A percentile compares a stretch with the other conserved stretches of the same genome.
Conservation (phyloP, 2,113 vertebrate species). For the Dendropsophus ebraccatus region DNA sequence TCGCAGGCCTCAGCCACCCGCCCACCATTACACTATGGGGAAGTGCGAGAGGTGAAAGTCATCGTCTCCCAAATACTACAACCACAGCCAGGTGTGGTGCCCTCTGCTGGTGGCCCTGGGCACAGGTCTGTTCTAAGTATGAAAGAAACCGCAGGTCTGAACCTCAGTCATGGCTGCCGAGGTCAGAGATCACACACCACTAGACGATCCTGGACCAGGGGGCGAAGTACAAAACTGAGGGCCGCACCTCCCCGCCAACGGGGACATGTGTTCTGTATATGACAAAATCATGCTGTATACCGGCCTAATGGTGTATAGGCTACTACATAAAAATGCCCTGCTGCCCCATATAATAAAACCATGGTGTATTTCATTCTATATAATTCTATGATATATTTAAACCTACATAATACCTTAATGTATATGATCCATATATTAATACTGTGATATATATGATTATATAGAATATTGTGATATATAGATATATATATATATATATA, state of each 20-base stretch:
- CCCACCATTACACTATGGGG: not conserved
- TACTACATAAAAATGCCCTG: no score
- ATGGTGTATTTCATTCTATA: not conserved
- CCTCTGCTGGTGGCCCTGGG: no score
- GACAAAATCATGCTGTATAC: no score
- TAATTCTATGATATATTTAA: not conserved
- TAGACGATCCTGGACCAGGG: not conserved
- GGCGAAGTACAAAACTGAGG: not conserved
- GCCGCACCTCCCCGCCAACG: not conserved
- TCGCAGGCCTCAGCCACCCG: slow-evolving; percentile 12
- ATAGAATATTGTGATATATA: not conserved
- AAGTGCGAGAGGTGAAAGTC: not conserved
- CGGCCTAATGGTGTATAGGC: no score
- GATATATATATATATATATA: no score
- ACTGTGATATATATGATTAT: not conserved
- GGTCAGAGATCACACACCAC: not conserved
- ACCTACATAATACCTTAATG: not conserved
- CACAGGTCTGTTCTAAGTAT: no score
- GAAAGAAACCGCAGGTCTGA: not conserved
- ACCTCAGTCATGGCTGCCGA: not conserved
- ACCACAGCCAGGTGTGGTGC: not conserved
- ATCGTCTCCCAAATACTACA: not conserved
- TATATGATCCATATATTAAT: not conserved
- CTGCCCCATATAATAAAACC: no score
- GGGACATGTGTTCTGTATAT: no score